Percentiles rank a stretch among this genome's conserved stretches.
Evolutionary conservation across 2,797 vertebrate species (phyloP).

Genomic region (Myoxocephalus aenaeus): DNA sequence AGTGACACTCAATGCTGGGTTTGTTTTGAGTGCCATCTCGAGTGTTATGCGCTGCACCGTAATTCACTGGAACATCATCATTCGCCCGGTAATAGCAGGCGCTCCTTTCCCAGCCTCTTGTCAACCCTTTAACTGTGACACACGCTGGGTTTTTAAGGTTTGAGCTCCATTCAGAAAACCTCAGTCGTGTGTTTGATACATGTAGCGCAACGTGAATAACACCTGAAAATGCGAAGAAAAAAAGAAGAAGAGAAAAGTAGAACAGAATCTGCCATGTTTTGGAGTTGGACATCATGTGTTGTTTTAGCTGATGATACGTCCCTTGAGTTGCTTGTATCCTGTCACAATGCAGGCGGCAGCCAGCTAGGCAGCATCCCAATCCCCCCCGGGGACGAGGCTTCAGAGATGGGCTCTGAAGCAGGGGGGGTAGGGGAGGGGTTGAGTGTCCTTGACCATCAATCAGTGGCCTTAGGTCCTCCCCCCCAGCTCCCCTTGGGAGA

Average conservation of each 20-base stretch:
- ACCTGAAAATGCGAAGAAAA: not conserved
- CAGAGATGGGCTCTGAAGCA: conserved; percentile 66
- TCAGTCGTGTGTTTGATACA: not conserved
- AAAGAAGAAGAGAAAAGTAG: not conserved
- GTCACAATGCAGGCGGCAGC: conserved; percentile 58
- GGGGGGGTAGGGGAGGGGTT: conserved; percentile 66
- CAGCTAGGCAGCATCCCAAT: conserved; percentile 71
- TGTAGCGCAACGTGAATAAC: not conserved
- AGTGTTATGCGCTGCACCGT: conserved; percentile 33
- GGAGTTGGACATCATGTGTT: conserved; percentile 25
- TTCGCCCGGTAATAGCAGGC: conserved; percentile 40
- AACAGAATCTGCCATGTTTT: not conserved
- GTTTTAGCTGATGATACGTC: conserved; percentile 54
- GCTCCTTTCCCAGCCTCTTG: conserved; percentile 15
- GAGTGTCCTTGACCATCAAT: conserved; percentile 87
- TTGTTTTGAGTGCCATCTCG: conserved; percentile 52
- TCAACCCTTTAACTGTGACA: conserved; percentile 6
- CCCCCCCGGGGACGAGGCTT: conserved; percentile 65
- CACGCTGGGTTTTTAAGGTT: not conserved
- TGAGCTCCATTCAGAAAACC: conserved; percentile 17
- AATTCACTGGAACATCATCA: conserved; percentile 44
- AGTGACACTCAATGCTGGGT: conserved; percentile 46
- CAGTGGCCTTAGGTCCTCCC: conserved; percentile 79
- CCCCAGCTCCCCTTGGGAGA: conserved; percentile 57
- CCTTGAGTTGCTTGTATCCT: conserved; percentile 52